A percentile compares a stretch with the other conserved stretches of the same genome.
Conservation (phyloP, 2,113 vertebrate species). For the Ancistrus triradiatus region DNA sequence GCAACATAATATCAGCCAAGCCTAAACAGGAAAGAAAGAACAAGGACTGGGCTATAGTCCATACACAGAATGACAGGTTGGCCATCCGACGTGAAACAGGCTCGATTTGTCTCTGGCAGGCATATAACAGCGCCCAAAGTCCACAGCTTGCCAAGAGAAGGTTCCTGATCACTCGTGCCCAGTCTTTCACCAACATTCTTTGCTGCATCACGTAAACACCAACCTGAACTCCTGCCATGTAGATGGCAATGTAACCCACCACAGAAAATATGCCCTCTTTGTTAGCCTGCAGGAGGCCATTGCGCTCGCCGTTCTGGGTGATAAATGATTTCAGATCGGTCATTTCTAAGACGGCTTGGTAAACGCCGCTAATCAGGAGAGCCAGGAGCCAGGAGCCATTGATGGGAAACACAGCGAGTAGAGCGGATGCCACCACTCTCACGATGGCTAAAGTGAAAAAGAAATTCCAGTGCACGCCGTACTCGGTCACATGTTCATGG, state of each 20-base stretch:
- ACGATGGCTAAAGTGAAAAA: conserved; percentile 89
- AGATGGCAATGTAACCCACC: conserved; percentile 81
- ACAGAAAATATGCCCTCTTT: conserved; percentile 86
- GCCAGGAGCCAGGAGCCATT: conserved; percentile 73
- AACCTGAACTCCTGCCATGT: conserved; percentile 86
- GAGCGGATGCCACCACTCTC: conserved; percentile 74
- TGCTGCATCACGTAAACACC: conserved; percentile 74
- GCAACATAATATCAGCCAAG: conserved; percentile 69
- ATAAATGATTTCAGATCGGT: conserved; percentile 79
- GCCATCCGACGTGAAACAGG: conserved; percentile 84
- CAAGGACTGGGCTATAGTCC: conserved; percentile 79
- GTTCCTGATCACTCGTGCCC: conserved; percentile 58
- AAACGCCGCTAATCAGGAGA: conserved; percentile 63
- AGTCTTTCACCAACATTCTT: conserved; percentile 69
- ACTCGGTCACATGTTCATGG: conserved; percentile 88
- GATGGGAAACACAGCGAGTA: conserved; percentile 72
- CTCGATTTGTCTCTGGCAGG: conserved; percentile 68
- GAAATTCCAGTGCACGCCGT: conserved; percentile 97
- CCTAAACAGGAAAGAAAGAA: conserved; percentile 70
- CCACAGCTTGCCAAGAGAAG: conserved; percentile 57
- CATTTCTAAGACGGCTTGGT: conserved; percentile 77
- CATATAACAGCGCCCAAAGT: conserved; percentile 61
- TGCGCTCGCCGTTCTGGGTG: conserved; percentile 74
- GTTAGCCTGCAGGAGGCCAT: conserved; percentile 83
- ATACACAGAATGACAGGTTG: conserved; percentile 84